Percentiles rank a stretch among this genome's conserved stretches.
These are phyloP conservation scores for Tachina fera DNA, from an alignment of 2,888 invertebrate genomes.

Conservation along the genomic window DNA sequence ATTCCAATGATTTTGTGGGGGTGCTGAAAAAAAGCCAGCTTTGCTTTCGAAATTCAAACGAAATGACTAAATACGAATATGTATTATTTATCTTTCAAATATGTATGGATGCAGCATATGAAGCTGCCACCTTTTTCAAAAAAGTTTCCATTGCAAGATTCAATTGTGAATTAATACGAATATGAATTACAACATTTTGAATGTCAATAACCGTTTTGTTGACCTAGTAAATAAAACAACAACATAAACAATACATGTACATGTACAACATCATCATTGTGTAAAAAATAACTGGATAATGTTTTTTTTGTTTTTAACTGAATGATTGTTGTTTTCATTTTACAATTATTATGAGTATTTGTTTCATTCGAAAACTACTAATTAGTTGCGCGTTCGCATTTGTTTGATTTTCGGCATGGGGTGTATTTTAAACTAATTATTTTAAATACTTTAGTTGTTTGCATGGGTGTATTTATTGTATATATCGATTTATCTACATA, in stretches of 20 bases:
- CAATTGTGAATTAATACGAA: neutral
- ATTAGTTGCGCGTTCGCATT: constrained; percentile 26
- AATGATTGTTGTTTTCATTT: constrained; percentile 13
- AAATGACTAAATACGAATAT: constrained; percentile 26
- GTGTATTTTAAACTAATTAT: constrained; percentile 47
- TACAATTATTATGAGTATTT: constrained; percentile 40
- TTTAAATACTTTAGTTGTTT: constrained; percentile 19
- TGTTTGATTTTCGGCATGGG: constrained; percentile 39
- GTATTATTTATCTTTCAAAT: neutral
- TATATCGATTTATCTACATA: neutral
- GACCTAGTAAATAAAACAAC: constrained; percentile 58
- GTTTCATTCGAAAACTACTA: constrained; percentile 37
- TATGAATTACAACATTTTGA: constrained; percentile 46
- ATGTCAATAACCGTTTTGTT: constrained; percentile 65
- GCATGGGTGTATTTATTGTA: constrained; percentile 40
- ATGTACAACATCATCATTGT: neutral
- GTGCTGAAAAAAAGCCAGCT: constrained; percentile 37
- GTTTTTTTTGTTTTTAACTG: neutral
- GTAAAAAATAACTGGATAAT: neutral
- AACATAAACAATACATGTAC: too few species aligned
- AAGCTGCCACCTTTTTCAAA: neutral
- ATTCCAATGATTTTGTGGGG: constrained; percentile 57
- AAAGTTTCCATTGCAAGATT: neutral
- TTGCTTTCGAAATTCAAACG: constrained; percentile 20
- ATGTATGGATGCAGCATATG: neutral